phyloP scores from a whole-genome alignment of 2,888 invertebrate species.

The Cephus pygmeus region DNA sequence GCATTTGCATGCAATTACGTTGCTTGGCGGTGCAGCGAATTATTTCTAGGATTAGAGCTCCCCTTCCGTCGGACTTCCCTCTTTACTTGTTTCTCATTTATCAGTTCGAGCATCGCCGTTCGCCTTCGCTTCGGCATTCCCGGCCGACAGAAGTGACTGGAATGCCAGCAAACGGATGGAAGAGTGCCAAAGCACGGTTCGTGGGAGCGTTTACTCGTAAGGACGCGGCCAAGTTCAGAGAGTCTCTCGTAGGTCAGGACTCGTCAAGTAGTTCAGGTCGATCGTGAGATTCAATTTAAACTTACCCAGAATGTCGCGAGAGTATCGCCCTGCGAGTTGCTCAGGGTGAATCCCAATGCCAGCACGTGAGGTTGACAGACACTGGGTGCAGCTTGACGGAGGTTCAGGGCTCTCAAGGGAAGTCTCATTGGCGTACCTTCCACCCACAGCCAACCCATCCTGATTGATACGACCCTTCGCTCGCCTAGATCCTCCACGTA shows the following conservation, averaged over 20 bases:
- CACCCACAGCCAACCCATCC: constrained; percentile 64
- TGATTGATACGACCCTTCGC: constrained; percentile 58
- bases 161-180: neutral
- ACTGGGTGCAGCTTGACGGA: constrained; percentile 57
- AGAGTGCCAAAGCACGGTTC: constrained; percentile 7
- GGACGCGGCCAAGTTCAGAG: constrained; percentile 12
- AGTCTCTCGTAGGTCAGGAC: constrained; percentile 18
- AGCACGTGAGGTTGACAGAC: constrained; percentile 60
- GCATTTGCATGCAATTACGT: constrained; percentile 59
- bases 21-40: constrained; percentile 29
- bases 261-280: constrained; percentile 2
- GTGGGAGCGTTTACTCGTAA: constrained; percentile 8
- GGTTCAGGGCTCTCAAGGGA: constrained; percentile 60
- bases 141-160: neutral
- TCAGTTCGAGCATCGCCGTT: neutral
- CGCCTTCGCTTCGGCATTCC: constrained; percentile 4
- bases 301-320: constrained; percentile 63
- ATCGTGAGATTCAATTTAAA: neutral
- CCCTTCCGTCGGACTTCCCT: neutral
- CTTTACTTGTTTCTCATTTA: neutral
- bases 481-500: constrained; percentile 61
- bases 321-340: constrained; percentile 56
- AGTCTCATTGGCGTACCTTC: constrained; percentile 60
- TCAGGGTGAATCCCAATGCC: constrained; percentile 61
- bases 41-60: neutral